Base-by-base conservation (phyloP, 2,797 vertebrate genomes). In the Myotis vivesi region DNA sequence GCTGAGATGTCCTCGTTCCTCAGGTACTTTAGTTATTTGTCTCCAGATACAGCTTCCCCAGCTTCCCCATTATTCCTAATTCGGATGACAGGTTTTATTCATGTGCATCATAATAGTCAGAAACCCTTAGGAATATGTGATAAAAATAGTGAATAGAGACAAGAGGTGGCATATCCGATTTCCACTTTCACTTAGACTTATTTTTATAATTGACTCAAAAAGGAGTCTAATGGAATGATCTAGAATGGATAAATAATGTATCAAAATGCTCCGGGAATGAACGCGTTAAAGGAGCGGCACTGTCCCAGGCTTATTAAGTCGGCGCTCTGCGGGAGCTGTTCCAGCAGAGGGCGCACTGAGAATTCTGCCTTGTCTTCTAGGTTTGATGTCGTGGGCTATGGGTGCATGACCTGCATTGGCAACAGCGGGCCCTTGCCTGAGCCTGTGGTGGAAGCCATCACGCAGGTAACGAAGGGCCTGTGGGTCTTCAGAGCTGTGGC, bases 321-420 rank as follows among this genome's bases (percentile, higher is more conserved):
- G 6, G 36, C 75, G 49, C 73, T 62, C 77, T 53, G 38, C 10
- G 23, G 53, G 55, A 72, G 6, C 38, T n/a, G 15, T 49, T 30
- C 36, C 53, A 8, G 44, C 76, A 75, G 79, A 17, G 23, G 30
- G 8, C 76, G 90, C 12, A 0, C 64, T 9, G 66, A 49, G 57
- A 19, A 9, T 28, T 19, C 25, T 20, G 2, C 44, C 46, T 30
- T 44, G 3, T 77, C 22, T 16, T 25, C 87, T 88, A 99, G 99
- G 95, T 99, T 99, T 97, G 99, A 99, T 30, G 99, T 99, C 22
- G 99, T 99, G 51, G 99, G 99, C 91, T 99, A 99, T 23, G 99
- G 99, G 62, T 99, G 99, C 95, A 99, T 99, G 99, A 99, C 99
- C 17, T 99, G 99, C 96, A 99, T 99, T 88, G 99, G 99, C 91